Evolutionary conservation across 2,888 invertebrate genomes (phyloP).

Genomic region (Aproaerema taeniolella): DNA sequence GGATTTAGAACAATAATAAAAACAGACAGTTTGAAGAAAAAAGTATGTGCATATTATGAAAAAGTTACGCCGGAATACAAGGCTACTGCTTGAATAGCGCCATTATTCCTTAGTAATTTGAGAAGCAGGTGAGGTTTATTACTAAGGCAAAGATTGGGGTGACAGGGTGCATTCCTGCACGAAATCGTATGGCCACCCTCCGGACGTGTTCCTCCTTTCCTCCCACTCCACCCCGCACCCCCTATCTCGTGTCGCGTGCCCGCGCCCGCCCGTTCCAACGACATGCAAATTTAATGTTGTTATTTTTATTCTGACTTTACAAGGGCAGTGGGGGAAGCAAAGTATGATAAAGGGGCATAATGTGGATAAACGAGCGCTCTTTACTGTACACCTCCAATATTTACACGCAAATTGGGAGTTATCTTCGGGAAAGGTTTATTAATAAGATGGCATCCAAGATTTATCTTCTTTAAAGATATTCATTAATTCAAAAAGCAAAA

Average conservation of each 20-base stretch:
- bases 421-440: slow-evolving; percentile 3
- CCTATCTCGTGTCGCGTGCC: slow-evolving; percentile 37
- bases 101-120: slow-evolving; percentile 11
- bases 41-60: too few relatives aligned
- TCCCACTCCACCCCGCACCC: slow-evolving; percentile 20
- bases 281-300: slow-evolving; percentile 71
- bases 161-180: slow-evolving; percentile 57
- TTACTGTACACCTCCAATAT: slow-evolving; percentile 25
- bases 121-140: slow-evolving; percentile 27
- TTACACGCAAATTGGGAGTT: slow-evolving; percentile 12
- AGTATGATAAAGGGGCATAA: slow-evolving; percentile 47
- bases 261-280: slow-evolving; percentile 44
- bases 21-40: too few relatives aligned
- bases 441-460: not conserved
- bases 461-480: too few relatives aligned
- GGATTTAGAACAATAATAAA: too few relatives aligned
- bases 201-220: slow-evolving; percentile 36
- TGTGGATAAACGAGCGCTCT: slow-evolving; percentile 28
- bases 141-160: slow-evolving; percentile 39
- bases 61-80: too few relatives aligned
- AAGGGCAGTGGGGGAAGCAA: slow-evolving; percentile 66
- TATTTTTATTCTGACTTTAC: slow-evolving; percentile 66
- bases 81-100: slow-evolving; percentile 8
- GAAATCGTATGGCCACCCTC: slow-evolving; percentile 37
- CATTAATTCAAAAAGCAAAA: too few relatives aligned